Percentiles rank a stretch among this genome's conserved stretches.
phyloP scores from a whole-genome alignment of 2,797 vertebrate genomes.

The Anas flavirostris region DNA sequence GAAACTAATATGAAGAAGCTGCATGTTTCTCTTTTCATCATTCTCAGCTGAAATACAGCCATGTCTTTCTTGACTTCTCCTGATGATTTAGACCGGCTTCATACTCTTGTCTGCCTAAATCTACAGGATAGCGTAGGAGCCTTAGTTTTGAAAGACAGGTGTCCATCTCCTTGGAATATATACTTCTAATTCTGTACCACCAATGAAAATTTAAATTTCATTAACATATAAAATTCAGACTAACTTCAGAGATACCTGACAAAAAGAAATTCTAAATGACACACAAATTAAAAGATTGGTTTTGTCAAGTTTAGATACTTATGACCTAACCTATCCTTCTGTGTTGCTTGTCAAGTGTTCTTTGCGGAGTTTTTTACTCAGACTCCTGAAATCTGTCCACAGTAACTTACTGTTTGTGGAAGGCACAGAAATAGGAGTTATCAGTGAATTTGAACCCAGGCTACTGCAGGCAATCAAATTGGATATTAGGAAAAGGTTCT shows the following conservation, averaged over 20 bases:
- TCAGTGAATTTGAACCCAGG: neutral
- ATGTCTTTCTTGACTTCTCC: neutral
- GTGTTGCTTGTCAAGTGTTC: neutral
- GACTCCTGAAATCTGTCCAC: neutral
- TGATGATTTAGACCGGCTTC: neutral
- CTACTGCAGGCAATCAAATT: neutral
- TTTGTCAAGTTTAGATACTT: neutral
- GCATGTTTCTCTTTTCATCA: neutral
- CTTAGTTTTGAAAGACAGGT: neutral
- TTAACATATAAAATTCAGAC: neutral
- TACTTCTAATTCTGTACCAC: neutral
- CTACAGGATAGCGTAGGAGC: neutral
- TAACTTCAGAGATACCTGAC: neutral
- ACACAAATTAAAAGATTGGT: neutral
- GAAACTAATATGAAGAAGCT: neutral
- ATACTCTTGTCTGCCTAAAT: neutral
- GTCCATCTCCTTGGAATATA: neutral
- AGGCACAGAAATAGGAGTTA: neutral
- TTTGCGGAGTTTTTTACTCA: neutral
- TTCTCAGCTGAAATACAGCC: neutral
- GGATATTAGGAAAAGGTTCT: neutral
- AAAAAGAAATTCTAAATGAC: neutral
- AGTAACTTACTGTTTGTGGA: neutral
- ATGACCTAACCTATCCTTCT: neutral
- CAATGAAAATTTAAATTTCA: neutral